Conservation (phyloP, 2,888 invertebrate genomes). For the Cistogaster globosa region DNA sequence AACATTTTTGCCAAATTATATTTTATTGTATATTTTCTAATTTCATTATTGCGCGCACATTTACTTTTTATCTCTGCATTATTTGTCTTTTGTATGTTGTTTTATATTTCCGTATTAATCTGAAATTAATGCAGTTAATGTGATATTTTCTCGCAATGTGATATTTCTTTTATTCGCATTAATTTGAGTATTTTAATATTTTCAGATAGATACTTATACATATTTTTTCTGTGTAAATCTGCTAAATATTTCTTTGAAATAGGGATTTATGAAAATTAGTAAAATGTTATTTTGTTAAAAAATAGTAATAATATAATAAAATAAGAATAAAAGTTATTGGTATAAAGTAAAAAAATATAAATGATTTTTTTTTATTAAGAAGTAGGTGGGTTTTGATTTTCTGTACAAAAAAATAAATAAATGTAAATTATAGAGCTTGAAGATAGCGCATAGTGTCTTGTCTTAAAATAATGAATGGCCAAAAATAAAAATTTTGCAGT, state of each 20-base stretch:
- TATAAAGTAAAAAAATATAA: conserved; percentile 36
- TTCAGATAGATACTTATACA: background rate
- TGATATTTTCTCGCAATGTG: conserved; percentile 45
- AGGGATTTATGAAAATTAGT: conserved; percentile 25
- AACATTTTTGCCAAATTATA: conserved; percentile 45
- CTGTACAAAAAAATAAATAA: no score
- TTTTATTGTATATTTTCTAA: background rate
- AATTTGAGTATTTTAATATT: conserved; percentile 38
- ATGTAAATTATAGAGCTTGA: no score
- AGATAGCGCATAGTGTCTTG: no score
- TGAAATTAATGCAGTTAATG: conserved; percentile 34
- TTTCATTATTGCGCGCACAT: conserved; percentile 8
- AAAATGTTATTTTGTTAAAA: background rate
- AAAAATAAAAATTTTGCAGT: no score
- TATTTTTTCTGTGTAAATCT: background rate
- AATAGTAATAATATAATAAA: background rate
- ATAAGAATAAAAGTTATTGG: conserved; percentile 15
- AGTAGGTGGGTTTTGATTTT: no score
- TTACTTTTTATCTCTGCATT: conserved; percentile 25
- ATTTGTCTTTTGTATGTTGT: conserved; percentile 33
- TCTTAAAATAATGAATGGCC: no score
- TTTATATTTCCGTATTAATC: conserved; percentile 1
- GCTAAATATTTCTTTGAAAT: background rate
- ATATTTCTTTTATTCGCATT: conserved; percentile 49
- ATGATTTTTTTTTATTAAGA: background rate